phyloP scores from a whole-genome alignment of 2,113 vertebrate species.

The Malurus cyaneus region DNA sequence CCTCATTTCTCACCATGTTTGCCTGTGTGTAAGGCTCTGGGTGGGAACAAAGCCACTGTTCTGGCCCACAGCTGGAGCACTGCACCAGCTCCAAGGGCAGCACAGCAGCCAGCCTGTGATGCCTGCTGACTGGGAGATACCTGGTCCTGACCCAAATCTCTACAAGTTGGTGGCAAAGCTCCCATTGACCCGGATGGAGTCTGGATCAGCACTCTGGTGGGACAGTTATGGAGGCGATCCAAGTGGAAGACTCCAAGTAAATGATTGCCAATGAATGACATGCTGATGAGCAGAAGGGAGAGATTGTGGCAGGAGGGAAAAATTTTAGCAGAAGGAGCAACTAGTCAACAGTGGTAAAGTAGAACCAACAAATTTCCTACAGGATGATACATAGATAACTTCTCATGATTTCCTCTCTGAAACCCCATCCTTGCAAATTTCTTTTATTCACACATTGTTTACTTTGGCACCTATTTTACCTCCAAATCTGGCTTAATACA shows the following conservation, averaged over 20 bases:
- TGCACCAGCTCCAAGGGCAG: background rate
- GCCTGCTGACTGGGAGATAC: background rate
- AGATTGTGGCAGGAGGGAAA: background rate
- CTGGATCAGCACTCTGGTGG: background rate
- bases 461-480: background rate
- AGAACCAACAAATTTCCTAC: background rate
- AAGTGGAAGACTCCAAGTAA: background rate
- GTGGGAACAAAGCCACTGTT: fast-evolving
- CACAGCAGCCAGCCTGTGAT: background rate
- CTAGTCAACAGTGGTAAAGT: background rate
- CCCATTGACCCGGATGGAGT: background rate
- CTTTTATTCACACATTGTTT: background rate
- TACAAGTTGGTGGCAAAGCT: background rate
- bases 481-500: background rate
- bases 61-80: background rate
- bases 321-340: background rate
- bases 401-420: background rate
- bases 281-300: background rate
- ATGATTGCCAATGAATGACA: background rate
- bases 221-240: background rate
- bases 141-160: background rate
- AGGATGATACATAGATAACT: background rate
- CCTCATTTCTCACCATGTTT: background rate
- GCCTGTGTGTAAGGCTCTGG: background rate
- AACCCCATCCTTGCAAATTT: background rate